Evolutionary conservation across 2,888 invertebrate species (phyloP).

Genomic region (Halocaridina rubra): DNA sequence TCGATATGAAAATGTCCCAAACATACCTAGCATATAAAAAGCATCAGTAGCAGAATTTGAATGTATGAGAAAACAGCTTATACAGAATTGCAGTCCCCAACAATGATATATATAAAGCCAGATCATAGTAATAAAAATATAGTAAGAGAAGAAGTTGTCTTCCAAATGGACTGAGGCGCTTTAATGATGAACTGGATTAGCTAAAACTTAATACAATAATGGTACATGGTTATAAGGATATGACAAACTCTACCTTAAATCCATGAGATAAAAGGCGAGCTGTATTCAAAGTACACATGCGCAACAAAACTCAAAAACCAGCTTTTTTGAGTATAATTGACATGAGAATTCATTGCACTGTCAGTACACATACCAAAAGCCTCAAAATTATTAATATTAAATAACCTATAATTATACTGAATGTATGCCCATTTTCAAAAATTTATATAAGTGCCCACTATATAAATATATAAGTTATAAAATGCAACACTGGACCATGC

Average conservation of each 20-base stretch:
- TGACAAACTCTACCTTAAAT: constrained; percentile 43
- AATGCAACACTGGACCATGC: constrained; percentile 10
- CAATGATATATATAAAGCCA: too few relatives aligned
- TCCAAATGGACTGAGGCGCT: constrained; percentile 37
- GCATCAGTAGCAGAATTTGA: constrained; percentile 21
- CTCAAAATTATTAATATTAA: constrained; percentile 29
- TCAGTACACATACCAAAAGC: constrained; percentile 31
- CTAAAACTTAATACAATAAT: background rate
- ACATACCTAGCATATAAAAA: constrained; percentile 29
- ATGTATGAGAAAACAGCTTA: constrained; percentile 7
- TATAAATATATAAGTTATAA: background rate
- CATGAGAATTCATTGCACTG: constrained; percentile 36
- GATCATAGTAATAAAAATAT: constrained; percentile 15
- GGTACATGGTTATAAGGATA: background rate
- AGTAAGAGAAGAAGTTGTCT: constrained; percentile 24
- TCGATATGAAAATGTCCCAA: too few relatives aligned
- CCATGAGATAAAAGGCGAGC: constrained; percentile 35
- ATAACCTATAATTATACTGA: constrained; percentile 36
- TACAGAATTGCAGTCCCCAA: too few relatives aligned
- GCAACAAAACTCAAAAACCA: constrained; percentile 17
- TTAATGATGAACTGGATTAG: background rate
- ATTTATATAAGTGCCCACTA: constrained; percentile 41
- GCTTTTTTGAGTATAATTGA: constrained; percentile 11
- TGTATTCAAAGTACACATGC: constrained; percentile 11
- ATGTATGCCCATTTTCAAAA: constrained; percentile 41